Evolutionary conservation across 2,888 invertebrate species (phyloP), one percentile per base, ranked within the genome.

Genomic region (Ormyrus nitidulus): DNA sequence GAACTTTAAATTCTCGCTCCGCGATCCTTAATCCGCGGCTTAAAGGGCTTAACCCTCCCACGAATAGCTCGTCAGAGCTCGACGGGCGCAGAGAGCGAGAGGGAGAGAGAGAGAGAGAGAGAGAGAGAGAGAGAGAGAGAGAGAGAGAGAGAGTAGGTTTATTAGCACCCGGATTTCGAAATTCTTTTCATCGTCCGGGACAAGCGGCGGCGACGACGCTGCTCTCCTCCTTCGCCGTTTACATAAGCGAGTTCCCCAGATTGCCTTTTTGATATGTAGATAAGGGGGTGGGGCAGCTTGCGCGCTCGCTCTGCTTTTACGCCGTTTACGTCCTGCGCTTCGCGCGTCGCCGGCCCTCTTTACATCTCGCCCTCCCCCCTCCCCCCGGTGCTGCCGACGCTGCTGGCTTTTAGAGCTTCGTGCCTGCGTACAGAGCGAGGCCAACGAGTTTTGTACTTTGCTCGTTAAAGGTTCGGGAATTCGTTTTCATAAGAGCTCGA

Each of bases 241-340:
- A 90, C 90, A 90, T 90, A 90, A 90, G 89, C 89, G 90, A 90
- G 88, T 90, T 90, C 89, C 86, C 88, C 86, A 88, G 89, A 90
- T 90, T 90, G 90, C 90, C 90, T 90, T 90, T 90, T 90, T 90
- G 90, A 90, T 90, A 90, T 90, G 90, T 90, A 90, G 90, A 90
- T 90, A 87, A 89, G 89, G 87, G 84, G 86, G 85, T 86, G 86
- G 85, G 84, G 83, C 84, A n/a, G 64, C 8, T 48, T 64, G 6
- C 46, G 54, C 51, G 51, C 56, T 6, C 58, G 13, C 61, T 19
- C 59, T 69, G 88, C 88, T 89, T 89, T 89, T 87, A 88, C 89
- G 87, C 88, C 89, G 88, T 88, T 90, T 89, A 89, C 88, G 87
- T 87, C 77, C 76, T 11, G 72, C 64, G 58, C 79, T 77, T 61